phyloP scores from a whole-genome alignment of 2,113 vertebrate species.

The Telmatochromis sp. region DNA sequence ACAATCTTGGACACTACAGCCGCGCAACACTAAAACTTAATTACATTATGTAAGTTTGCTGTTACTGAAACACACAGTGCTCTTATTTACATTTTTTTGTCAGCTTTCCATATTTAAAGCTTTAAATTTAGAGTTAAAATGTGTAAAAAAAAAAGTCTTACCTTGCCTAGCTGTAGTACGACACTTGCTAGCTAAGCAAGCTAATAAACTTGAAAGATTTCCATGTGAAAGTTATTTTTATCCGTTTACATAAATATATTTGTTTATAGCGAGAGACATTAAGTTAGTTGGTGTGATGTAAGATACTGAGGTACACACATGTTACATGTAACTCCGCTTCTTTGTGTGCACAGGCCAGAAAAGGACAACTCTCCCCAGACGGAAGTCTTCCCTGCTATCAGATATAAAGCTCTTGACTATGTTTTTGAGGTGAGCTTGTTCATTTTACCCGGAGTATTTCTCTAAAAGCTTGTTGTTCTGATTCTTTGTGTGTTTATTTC shows the following conservation, averaged over 20 bases:
- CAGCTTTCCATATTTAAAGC: rapidly evolving
- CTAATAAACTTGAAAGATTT: not conserved
- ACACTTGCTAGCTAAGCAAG: not conserved
- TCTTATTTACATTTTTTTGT: not conserved
- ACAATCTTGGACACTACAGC: not conserved
- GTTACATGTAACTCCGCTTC: not conserved
- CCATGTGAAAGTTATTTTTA: not conserved
- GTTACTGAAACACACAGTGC: not conserved
- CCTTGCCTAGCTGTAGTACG: not conserved
- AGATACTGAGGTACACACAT: too few species aligned
- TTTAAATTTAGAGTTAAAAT: not conserved
- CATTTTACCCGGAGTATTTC: not conserved
- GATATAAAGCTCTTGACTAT: slow-evolving; percentile 66
- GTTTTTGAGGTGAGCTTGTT: slow-evolving; percentile 60
- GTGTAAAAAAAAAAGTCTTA: not conserved
- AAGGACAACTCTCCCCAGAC: not conserved
- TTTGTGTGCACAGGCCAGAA: slow-evolving; percentile 16
- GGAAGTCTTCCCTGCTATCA: slow-evolving; percentile 36
- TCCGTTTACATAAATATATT: not conserved
- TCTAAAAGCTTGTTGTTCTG: not conserved
- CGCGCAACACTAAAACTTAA: not conserved
- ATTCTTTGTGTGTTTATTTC: not conserved
- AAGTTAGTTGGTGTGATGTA: not conserved
- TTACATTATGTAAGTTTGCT: slow-evolving; percentile 7
- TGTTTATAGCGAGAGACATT: too few species aligned